Evolutionary conservation across 2,888 invertebrate genomes (phyloP).

Genomic region (Trichacis sp.): DNA sequence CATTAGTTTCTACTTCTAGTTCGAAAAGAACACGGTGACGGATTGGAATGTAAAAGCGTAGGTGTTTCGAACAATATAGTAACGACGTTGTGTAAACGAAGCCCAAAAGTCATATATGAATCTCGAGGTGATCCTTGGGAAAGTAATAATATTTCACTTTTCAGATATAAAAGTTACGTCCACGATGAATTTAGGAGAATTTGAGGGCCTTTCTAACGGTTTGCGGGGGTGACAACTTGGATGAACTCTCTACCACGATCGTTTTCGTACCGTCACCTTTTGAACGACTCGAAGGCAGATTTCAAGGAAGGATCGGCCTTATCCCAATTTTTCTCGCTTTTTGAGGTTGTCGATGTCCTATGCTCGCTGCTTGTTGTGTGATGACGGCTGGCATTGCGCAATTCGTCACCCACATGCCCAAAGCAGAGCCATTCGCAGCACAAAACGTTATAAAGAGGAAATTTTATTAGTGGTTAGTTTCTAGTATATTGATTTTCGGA

Average conservation of each 20-base stretch:
- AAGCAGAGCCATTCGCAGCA: slow-evolving; percentile 46
- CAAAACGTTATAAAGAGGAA: slow-evolving; percentile 40
- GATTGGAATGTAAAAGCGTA: no score
- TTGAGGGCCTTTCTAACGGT: no score
- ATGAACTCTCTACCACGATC: slow-evolving; percentile 1
- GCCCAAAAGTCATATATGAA: no score
- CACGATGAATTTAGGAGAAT: no score
- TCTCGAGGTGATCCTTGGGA: no score
- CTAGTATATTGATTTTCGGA: no score
- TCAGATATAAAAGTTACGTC: no score
- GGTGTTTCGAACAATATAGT: no score
- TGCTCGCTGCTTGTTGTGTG: slow-evolving; percentile 66
- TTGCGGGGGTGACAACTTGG: background rate
- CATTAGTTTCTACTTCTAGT: no score
- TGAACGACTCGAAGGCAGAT: slow-evolving; percentile 67
- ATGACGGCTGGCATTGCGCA: slow-evolving; percentile 60
- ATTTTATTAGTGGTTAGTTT: slow-evolving; percentile 51
- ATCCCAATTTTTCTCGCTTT: slow-evolving; percentile 55
- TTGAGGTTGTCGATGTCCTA: slow-evolving; percentile 62
- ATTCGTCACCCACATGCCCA: slow-evolving; percentile 62
- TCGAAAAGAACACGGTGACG: background rate
- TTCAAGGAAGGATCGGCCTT: slow-evolving; percentile 57
- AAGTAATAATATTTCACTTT: no score
- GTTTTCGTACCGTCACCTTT: slow-evolving; percentile 61
- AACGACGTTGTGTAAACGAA: no score